These are phyloP conservation scores for Zoanthus solanderi DNA, from an alignment of 92 coral and sea anemone genomes.

Conservation along the genomic window DNA sequence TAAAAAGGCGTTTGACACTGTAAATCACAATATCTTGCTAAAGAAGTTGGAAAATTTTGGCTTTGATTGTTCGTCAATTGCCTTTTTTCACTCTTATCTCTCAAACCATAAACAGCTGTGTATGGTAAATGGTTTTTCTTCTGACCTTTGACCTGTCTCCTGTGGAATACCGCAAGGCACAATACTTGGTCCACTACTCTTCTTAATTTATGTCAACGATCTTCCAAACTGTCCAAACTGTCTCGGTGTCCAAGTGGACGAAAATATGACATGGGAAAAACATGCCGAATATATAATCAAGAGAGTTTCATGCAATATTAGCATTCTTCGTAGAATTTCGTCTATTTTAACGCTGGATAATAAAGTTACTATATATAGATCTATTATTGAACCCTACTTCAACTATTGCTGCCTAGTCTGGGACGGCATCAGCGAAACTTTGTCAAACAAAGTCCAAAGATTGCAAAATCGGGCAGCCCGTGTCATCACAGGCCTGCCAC, in stretches of 20 bases:
- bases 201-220: too few species aligned
- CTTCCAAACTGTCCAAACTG: conserved; percentile 15
- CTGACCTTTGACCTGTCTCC: background rate
- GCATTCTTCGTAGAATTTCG: conserved; percentile 28
- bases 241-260: conserved; percentile 56
- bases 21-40: conserved; percentile 18
- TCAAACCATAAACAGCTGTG: too few species aligned
- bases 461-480: conserved; percentile 60
- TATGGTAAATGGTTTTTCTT: too few species aligned
- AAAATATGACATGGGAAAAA: conserved; percentile 53
- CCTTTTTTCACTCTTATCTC: too few species aligned
- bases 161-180: too few species aligned
- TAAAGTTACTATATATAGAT: conserved; percentile 41
- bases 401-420: conserved; percentile 63
- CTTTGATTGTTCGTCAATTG: too few species aligned
- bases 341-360: conserved; percentile 17
- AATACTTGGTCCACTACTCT: too few species aligned
- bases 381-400: conserved; percentile 44
- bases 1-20: conserved; percentile 24
- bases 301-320: conserved; percentile 29
- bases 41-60: too few species aligned
- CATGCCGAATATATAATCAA: conserved; percentile 41
- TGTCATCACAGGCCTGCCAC: conserved; percentile 48
- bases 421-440: conserved; percentile 50
- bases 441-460: conserved; percentile 54